Evolutionary conservation across 2,113 vertebrate species (phyloP), one percentile per base, ranked within the genome.

Genomic region (Cryptotis parvus): DNA sequence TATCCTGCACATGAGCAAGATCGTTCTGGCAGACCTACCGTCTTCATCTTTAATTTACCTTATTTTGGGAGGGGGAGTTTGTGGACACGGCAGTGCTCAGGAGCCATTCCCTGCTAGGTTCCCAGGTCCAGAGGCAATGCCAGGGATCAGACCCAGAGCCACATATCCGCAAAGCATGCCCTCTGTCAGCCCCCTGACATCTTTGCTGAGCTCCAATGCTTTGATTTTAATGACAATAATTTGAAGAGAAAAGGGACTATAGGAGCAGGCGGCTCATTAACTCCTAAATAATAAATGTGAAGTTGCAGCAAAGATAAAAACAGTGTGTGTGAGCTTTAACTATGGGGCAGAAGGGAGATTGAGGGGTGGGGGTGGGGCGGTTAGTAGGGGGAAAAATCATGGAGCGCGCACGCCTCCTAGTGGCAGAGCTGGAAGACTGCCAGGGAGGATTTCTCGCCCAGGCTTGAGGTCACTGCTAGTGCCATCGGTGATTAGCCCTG

Each of bases 341-440:
- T 55, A 12, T 55, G 52, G 52, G 52, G 52, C 15, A 20, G 55
- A 5, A 24, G 14, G 49, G 20, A 24, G 55, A 24, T 58, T 20
- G 8, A 52, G 55, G 31, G 7, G 45, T 49, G 45, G 45, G 45
- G 45, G 45, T 12, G 45, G 45, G 45, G 45, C 10, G 45, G 45
- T 6, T 9, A 10, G 9, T 10, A 22, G 37, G 8, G 0, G 3
- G 27, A 63, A n/a, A 85, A 87, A 75, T 39, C 65, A 72, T 91
- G 88, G 94, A 94, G 86, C 83, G 90, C 49, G 86, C 73, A 6
- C 88, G 58, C 95, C 96, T 31, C 92, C 94, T 94, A 77, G 93
- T 94, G 96, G 91, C 26, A 3, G 0, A 49, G 1, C 0, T 73
- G 6, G 4, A 29, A 73, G 79, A 93, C 94, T 94, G 69, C 82